Evolutionary conservation across 2,113 vertebrate species (phyloP), one percentile per base, ranked within the genome.

Genomic region (Cyanocitta stelleri): DNA sequence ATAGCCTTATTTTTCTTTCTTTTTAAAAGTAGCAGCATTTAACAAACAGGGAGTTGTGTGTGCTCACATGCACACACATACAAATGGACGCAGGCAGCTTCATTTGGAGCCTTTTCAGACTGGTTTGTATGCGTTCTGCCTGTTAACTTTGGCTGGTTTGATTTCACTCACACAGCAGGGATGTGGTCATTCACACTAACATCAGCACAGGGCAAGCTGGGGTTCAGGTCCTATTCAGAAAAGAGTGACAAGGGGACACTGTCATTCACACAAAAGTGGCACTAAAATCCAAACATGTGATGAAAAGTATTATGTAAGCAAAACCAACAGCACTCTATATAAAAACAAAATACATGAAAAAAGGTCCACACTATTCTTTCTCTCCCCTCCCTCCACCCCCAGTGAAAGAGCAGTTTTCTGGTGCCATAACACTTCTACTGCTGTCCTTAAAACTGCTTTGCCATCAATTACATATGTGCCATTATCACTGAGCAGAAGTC

Each of bases 141-240:
- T 90, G 54, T 81, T 77, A 78, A 86, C 64, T 91, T 58, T 7
- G 41, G 49, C 77, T 91, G 16, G 89, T 87, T 61, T 73, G 59
- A 74, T 81, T 93, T 95, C 75, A 29, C n/a, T 95, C 91, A 75
- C 90, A 88, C 67, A 62, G 71, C 63, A 72, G 74, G 75, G 44
- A 77, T 24, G 13, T 49, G 59, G 71, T 64, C 96, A 75, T 84
- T 92, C 93, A 95, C 81, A 92, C 79, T 87, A 89, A 97, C 86
- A 83, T 9, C 43, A 69, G 71, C 95, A 84, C 21, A 7, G 41
- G 29, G 74, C 61, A 67, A 66, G n/a, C 49, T 68, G 62, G 77
- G 44, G 27, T 64, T 87, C 74, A 63, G 64, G 49, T 48, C 21
- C 74, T 89, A 3, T 72, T 93, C 85, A 84, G 61, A 32, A 63